Evolutionary conservation across 2,888 invertebrate genomes (phyloP), one percentile per base, ranked within the genome.

Genomic region (Hartigia nigra): DNA sequence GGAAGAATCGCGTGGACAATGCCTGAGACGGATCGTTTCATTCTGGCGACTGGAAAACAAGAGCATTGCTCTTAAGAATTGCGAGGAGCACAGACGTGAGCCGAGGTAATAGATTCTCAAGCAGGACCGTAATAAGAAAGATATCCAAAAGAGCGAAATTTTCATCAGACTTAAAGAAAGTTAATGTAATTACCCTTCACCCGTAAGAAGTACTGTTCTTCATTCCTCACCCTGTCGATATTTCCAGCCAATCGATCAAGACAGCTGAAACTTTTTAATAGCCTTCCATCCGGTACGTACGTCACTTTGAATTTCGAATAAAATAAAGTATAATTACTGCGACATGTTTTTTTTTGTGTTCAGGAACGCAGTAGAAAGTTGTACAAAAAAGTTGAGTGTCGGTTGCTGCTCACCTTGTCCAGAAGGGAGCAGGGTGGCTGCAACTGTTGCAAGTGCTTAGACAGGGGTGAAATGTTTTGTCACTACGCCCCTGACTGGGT

Each of bases 401-500:
- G 55, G 55, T 55, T 23, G 23, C 55, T 55, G 55, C n/a, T n/a
- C n/a, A 55, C 55, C 9, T 23, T 23, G 55, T 55, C 4, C 55
- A 55, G 55, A 55, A 74, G 74, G 32, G 34, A 37, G 31, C 74
- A n/a, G 12, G 31, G 39, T 31, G 39, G 39, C 70, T 39, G 34
- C 39, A 69, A 74, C 74, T 31, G 34, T 23, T 34, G 74, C 31
- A 23, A 23, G 12, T 32, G 34, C 74, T 74, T 32, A 39, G 31
- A 72, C 72, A 35, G 31, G 75, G 37, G 75, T 37, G 78, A 78
- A 69, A 78, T 78, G 78, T 78, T 78, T 78, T 78, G 78, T 78
- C 78, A 36, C 69, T 36, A 35, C 37, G 75, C 11, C 12, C 31
- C 75, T 55, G 9, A 9, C 23, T 55, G 55, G 23, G 55, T 55